These are phyloP conservation scores for Tichodroma muraria DNA, from an alignment of 2,113 vertebrate species.

Conservation along the genomic window DNA sequence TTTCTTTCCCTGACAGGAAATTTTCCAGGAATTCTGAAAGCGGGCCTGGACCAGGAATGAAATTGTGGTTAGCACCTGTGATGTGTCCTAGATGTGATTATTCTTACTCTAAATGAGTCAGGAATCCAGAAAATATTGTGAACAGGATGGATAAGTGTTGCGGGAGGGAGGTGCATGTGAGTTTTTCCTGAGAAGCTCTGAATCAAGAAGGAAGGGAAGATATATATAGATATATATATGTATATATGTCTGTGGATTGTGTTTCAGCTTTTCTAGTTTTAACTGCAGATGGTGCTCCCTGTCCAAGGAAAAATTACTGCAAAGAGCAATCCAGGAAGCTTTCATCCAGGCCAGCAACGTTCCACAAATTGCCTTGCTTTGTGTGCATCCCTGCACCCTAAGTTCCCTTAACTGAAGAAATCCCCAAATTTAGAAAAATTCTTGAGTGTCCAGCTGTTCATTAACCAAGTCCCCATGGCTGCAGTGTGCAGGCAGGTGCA, in stretches of 20 bases:
- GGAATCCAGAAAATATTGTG: no score
- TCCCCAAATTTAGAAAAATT: background rate
- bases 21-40: no score
- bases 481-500: background rate
- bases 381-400: background rate
- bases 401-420: background rate
- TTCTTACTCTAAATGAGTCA: no score
- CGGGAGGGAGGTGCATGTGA: no score
- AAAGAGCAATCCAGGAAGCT: background rate
- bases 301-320: background rate
- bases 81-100: no score
- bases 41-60: no score
- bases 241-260: rapidly evolving
- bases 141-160: no score
- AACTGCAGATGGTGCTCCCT: background rate
- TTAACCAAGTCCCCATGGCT: background rate
- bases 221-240: no score
- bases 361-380: background rate
- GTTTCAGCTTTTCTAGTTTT: background rate
- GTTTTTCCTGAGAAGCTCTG: no score
- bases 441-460: background rate
- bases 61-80: no score
- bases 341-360: background rate
- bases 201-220: no score
- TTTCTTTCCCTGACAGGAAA: no score